Percentiles rank a stretch among this genome's conserved stretches.
Conservation (phyloP, 2,888 invertebrate genomes). For the Mythimna pallens region DNA sequence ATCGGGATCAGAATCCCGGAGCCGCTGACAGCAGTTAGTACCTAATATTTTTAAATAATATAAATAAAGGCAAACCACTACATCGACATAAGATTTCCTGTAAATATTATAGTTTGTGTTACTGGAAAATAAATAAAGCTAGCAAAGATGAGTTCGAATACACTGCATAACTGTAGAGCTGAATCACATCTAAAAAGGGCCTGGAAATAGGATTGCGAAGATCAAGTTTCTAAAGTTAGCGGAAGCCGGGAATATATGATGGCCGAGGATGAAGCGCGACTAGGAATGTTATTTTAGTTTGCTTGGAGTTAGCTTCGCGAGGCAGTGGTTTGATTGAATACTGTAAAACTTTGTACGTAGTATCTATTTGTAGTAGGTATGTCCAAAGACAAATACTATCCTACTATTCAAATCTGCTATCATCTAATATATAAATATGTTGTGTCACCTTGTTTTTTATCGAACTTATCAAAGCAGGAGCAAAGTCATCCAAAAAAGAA, state of each 20-base stretch:
- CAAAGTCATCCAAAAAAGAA: too few relatives aligned
- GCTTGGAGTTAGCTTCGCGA: background rate
- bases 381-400: too few relatives aligned
- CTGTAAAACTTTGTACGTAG: background rate
- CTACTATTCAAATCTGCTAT: too few relatives aligned
- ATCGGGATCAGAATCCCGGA: too few relatives aligned
- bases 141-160: slow-evolving; percentile 12
- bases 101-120: background rate
- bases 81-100: too few relatives aligned
- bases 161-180: slow-evolving; percentile 6
- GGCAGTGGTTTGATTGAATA: slow-evolving; percentile 3
- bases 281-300: slow-evolving; percentile 34
- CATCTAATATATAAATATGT: too few relatives aligned
- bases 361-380: too few relatives aligned
- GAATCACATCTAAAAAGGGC: slow-evolving; percentile 35
- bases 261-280: slow-evolving; percentile 12
- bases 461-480: too few relatives aligned
- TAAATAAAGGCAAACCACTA: too few relatives aligned
- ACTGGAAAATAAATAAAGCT: slow-evolving; percentile 1
- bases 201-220: slow-evolving; percentile 41
- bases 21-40: too few relatives aligned
- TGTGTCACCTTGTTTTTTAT: too few relatives aligned
- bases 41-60: too few relatives aligned
- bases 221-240: slow-evolving; percentile 49
- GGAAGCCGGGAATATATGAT: slow-evolving; percentile 47